Conservation (phyloP, 1,140 invertebrate species). For the Plodia interpunctella region DNA sequence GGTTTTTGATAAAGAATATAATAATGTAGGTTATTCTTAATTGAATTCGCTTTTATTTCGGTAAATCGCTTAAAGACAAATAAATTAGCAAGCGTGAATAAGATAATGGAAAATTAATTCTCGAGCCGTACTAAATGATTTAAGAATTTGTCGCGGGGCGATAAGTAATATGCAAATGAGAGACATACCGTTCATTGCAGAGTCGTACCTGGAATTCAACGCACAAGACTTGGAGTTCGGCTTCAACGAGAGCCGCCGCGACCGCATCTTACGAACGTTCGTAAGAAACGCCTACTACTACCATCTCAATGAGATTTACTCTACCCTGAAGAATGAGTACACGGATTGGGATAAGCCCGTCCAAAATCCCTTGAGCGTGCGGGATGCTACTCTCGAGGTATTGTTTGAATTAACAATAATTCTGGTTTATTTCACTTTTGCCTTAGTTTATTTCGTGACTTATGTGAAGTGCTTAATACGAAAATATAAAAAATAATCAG, state of each 20-base stretch:
- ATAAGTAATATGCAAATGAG: conserved; percentile 51
- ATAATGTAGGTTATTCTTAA: too few relatives aligned
- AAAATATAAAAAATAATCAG: too few relatives aligned
- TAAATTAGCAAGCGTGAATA: neutral
- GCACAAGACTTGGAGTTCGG: conserved; percentile 89
- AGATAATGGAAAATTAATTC: conserved; percentile 17
- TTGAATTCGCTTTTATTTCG: neutral
- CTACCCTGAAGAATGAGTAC: conserved; percentile 94
- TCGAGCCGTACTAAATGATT: conserved; percentile 27
- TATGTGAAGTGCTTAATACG: too few relatives aligned
- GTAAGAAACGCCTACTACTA: conserved; percentile 93
- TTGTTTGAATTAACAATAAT: conserved; percentile 11
- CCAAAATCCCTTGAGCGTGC: conserved; percentile 84
- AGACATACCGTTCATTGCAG: conserved; percentile 70
- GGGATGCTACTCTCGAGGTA: conserved; percentile 85
- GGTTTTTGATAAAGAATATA: too few relatives aligned
- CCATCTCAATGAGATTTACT: conserved; percentile 94
- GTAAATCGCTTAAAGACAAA: conserved; percentile 6
- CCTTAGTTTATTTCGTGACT: too few relatives aligned
- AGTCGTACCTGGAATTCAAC: conserved; percentile 87
- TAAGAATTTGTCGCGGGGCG: neutral
- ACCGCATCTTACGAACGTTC: conserved; percentile 90
- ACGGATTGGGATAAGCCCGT: conserved; percentile 93
- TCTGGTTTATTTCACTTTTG: conserved; percentile 10
- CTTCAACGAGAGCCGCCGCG: conserved; percentile 89